Evolutionary conservation across 2,113 vertebrate genomes (phyloP).

Genomic region (Entomyzon cyanotis): DNA sequence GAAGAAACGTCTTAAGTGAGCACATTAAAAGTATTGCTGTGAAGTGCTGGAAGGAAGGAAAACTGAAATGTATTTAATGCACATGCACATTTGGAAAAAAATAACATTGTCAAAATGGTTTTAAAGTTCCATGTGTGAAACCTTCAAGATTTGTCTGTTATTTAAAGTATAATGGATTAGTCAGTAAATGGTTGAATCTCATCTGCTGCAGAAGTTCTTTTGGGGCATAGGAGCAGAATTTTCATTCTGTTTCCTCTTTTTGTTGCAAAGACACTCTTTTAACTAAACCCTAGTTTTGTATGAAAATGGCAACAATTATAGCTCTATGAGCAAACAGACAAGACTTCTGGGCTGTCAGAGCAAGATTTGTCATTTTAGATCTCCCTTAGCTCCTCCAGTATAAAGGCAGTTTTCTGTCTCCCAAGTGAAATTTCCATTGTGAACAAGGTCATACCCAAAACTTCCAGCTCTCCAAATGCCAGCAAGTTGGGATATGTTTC

Average conservation of each 20-base stretch:
- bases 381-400: background rate
- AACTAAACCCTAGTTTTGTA: background rate
- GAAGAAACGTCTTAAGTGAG: background rate
- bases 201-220: background rate
- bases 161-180: background rate
- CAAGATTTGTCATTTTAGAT: background rate
- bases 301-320: background rate
- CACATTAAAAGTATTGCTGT: background rate
- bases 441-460: background rate
- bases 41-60: background rate
- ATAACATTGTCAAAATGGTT: background rate
- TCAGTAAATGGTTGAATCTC: background rate
- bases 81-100: background rate
- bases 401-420: background rate
- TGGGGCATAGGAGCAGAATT: background rate
- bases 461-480: background rate
- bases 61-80: background rate
- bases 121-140: background rate
- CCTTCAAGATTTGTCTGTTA: background rate
- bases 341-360: background rate
- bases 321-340: background rate
- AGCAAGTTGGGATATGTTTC: background rate
- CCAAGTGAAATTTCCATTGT: background rate
- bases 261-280: background rate
- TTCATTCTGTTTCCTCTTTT: background rate